A percentile compares a stretch with the other conserved stretches of the same genome.
Evolutionary conservation across 2,797 vertebrate species (phyloP).

Genomic region (Tokudaia tokunoshimensis): DNA sequence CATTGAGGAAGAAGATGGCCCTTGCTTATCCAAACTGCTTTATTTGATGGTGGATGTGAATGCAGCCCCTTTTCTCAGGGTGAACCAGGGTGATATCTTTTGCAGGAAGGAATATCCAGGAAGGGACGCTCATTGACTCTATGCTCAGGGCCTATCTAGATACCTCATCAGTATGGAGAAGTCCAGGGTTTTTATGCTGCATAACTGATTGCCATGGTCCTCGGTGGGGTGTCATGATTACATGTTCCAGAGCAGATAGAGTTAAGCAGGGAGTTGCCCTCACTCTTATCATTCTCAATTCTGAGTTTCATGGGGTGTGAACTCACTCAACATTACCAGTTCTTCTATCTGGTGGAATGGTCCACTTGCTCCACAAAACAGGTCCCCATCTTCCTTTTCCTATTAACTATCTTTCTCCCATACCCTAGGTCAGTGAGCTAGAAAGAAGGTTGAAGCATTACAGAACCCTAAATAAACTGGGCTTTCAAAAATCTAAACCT

Average conservation of each 20-base stretch:
- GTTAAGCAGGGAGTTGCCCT: background rate
- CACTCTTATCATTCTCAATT: background rate
- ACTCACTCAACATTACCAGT: background rate
- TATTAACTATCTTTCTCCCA: background rate
- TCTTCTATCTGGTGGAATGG: background rate
- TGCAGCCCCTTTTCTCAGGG: background rate
- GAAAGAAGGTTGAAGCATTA: background rate
- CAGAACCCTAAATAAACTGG: background rate
- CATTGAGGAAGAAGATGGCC: background rate
- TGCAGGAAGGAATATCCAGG: background rate
- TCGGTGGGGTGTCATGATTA: background rate
- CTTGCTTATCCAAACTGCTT: background rate
- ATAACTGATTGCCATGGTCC: background rate
- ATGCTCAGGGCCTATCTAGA: background rate
- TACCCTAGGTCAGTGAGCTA: background rate
- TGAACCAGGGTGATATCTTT: background rate
- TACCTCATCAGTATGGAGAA: background rate
- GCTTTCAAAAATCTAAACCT: background rate
- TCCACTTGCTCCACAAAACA: background rate
- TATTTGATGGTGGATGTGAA: background rate
- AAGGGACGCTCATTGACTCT: background rate
- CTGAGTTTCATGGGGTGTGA: background rate
- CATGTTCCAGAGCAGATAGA: background rate
- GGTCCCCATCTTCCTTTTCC: no score
- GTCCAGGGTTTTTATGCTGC: background rate